A percentile compares a stretch with the other conserved stretches of the same genome.
Conservation (phyloP, 2,797 vertebrate genomes). For the Tolypeutes matacus region DNA sequence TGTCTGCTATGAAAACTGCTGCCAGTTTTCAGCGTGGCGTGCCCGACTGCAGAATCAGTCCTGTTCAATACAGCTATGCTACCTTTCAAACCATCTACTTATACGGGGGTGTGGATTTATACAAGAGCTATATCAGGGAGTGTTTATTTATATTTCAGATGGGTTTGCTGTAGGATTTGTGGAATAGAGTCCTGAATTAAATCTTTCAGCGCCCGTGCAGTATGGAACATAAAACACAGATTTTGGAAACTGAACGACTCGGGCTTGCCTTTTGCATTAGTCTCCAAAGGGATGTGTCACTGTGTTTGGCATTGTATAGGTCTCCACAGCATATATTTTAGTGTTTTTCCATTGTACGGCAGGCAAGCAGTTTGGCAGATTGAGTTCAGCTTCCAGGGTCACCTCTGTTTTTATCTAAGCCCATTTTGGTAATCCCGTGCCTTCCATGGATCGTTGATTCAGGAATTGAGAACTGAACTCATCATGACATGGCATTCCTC, state of each 20-base stretch:
- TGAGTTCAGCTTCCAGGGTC: background rate
- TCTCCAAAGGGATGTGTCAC: accelerated
- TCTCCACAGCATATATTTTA: background rate
- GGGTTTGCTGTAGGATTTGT: background rate
- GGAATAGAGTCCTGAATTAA: accelerated
- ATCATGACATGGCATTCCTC: too few relatives aligned
- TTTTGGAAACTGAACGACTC: background rate
- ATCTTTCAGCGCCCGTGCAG: accelerated
- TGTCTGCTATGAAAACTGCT: too few relatives aligned
- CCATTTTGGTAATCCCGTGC: background rate
- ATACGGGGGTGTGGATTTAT: too few relatives aligned
- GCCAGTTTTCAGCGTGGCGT: background rate
- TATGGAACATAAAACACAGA: too few relatives aligned
- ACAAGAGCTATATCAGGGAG: accelerated
- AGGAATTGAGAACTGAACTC: background rate
- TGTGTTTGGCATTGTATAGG: background rate
- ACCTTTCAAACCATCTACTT: too few relatives aligned
- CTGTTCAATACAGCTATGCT: accelerated
- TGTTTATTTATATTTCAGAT: accelerated
- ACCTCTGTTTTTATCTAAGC: background rate
- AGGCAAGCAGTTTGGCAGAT: too few relatives aligned
- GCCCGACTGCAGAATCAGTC: background rate
- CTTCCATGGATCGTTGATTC: too few relatives aligned
- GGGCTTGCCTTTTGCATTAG: background rate
- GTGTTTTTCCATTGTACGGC: background rate